Conservation (phyloP, 2,797 vertebrate species). For the Rhynchonycteris naso region DNA sequence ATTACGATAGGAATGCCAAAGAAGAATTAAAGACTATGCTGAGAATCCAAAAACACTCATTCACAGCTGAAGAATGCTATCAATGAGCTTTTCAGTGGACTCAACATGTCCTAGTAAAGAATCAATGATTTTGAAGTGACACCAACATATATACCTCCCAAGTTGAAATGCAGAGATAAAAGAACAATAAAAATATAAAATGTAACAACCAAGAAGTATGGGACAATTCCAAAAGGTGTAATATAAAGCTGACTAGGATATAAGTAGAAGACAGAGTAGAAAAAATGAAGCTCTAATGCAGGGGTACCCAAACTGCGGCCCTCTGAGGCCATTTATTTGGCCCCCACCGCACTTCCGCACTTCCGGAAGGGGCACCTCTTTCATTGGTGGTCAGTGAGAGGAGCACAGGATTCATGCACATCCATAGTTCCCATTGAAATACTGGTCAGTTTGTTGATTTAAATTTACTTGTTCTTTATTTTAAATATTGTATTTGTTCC, state of each 20-base stretch:
- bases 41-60: neutral
- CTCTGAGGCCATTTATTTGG: no score
- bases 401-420: no score
- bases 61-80: neutral
- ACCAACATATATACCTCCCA: neutral
- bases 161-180: no score
- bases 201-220: neutral
- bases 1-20: neutral
- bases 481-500: no score
- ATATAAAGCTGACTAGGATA: neutral
- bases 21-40: neutral
- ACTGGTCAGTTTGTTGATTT: no score
- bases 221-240: neutral
- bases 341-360: no score
- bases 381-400: no score
- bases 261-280: neutral
- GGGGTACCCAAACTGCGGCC: no score
- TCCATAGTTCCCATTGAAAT: no score
- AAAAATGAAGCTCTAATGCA: neutral
- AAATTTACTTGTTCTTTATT: no score
- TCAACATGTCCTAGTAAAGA: neutral
- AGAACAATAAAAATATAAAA: neutral
- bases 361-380: no score
- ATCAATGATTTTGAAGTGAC: neutral
- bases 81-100: neutral